Evolutionary conservation across 2,113 vertebrate genomes (phyloP), one percentile per base, ranked within the genome.

Genomic region (Rousettus leschenaultii): DNA sequence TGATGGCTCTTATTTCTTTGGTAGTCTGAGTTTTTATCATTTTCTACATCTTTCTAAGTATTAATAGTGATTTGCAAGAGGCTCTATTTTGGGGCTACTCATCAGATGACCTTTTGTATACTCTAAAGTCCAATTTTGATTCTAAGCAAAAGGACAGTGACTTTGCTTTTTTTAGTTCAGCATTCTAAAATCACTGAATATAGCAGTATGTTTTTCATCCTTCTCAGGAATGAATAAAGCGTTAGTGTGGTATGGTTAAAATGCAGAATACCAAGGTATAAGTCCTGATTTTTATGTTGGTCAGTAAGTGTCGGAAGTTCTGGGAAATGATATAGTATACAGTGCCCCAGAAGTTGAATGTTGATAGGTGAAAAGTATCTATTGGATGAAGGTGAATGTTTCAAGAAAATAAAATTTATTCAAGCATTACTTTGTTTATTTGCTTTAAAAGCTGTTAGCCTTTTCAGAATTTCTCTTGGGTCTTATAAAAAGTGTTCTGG

Each of bases 341-440:
- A 89, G 7, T 78, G 74, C 79, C 57, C 55, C 33, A 57, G 30
- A 80, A 82, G 19, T 66, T 68, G 84, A 57, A 45, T 88, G 30
- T 66, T 95, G 63, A 73, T 78, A 73, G 63, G 38, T 92, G 80
- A 88, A 61, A 16, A 89, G 48, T 95, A 51, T 93, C 91, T 97
- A 83, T 74, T 89, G 61, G 61, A 35, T 91, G 15, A 59, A 30
- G 22, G 90, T 78, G 86, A 96, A 77, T 95, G 28, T 70, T 89
- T 92, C 63, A 75, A 86, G 82, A 66, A 95, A 87, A 79, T 84
- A 89, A 66, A 28, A 68, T 95, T 94, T 92, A 55, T 80, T 78
- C 9, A 53, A 95, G 61, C 7, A 78, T 68, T 88, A 70, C 10
- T 63, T 92, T 95, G 14, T 63, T 92, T 95, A 68, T 63, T 93